A percentile compares a stretch with the other conserved stretches of the same genome.
These are phyloP conservation scores for Aphis gossypii DNA, from an alignment of 1,140 invertebrate genomes.

Conservation along the genomic window DNA sequence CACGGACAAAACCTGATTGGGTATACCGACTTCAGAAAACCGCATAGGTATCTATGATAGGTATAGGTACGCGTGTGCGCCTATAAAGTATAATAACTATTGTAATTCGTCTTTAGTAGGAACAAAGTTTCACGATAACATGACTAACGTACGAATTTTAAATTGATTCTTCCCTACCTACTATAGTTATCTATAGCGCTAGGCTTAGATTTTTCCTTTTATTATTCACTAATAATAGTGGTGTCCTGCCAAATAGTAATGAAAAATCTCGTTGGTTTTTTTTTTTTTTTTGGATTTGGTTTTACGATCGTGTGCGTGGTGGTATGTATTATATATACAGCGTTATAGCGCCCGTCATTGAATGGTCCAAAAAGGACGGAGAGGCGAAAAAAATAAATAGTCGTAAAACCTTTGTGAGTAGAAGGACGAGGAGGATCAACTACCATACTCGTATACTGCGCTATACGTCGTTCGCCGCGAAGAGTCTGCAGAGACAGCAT, in stretches of 20 bases:
- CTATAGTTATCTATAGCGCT: not conserved
- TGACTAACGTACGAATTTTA: not conserved
- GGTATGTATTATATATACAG: not conserved
- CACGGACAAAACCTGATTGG: not conserved
- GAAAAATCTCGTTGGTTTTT: conserved; percentile 43
- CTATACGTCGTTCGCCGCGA: not conserved
- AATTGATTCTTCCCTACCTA: not conserved
- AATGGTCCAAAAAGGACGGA: conserved; percentile 23
- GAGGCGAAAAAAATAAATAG: conserved; percentile 42
- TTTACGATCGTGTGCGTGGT: not conserved
- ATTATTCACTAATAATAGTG: conserved; percentile 39
- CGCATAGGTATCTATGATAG: not conserved
- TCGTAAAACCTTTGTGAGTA: conserved; percentile 52
- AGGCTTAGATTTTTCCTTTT: not conserved
- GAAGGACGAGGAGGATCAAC: not conserved
- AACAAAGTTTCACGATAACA: not conserved
- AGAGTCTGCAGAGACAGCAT: not conserved
- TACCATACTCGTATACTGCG: not conserved
- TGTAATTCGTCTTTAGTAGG: not conserved
- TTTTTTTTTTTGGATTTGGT: not conserved
- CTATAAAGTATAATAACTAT: not conserved
- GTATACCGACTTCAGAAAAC: not conserved
- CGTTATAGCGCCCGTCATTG: not conserved
- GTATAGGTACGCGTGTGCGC: not conserved
- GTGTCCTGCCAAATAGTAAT: not conserved